phyloP scores from a whole-genome alignment of 1,140 invertebrate genomes.

The Brachionus manjavacas region DNA sequence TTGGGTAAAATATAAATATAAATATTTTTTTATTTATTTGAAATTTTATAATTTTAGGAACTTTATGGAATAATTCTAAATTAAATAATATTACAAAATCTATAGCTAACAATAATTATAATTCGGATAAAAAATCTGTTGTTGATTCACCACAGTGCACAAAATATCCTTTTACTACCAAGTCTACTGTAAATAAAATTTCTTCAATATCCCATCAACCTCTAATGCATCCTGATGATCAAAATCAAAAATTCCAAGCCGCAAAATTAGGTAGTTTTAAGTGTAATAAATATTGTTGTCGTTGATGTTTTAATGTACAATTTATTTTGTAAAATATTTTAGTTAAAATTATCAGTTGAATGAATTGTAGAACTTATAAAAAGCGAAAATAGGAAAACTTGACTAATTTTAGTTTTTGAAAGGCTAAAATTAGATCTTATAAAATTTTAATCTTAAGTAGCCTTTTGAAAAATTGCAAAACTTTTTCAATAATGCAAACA shows the following conservation, averaged over 20 bases:
- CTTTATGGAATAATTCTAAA: constrained; percentile 35
- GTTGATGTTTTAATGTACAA: neutral
- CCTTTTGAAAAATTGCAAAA: too few relatives aligned
- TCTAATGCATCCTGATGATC: neutral
- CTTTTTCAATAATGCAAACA: too few relatives aligned
- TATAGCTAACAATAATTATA: neutral
- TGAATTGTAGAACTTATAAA: too few relatives aligned
- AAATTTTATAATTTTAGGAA: constrained; percentile 19
- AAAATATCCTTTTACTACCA: neutral
- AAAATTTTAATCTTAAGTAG: too few relatives aligned
- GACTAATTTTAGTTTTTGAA: too few relatives aligned
- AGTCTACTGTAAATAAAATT: neutral
- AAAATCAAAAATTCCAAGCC: neutral
- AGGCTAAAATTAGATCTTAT: too few relatives aligned
- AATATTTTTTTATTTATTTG: neutral
- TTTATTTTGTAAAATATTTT: too few relatives aligned
- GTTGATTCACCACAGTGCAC: neutral
- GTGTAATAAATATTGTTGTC: neutral
- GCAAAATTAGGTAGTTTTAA: neutral
- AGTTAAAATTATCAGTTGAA: too few relatives aligned
- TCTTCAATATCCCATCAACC: neutral
- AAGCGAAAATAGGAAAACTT: too few relatives aligned
- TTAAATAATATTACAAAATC: constrained; percentile 32
- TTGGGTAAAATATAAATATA: constrained; percentile 28
- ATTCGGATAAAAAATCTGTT: neutral